Evolutionary conservation across 92 coral and sea anemone genomes (phyloP).

Genomic region (Epizoanthus scotinus): DNA sequence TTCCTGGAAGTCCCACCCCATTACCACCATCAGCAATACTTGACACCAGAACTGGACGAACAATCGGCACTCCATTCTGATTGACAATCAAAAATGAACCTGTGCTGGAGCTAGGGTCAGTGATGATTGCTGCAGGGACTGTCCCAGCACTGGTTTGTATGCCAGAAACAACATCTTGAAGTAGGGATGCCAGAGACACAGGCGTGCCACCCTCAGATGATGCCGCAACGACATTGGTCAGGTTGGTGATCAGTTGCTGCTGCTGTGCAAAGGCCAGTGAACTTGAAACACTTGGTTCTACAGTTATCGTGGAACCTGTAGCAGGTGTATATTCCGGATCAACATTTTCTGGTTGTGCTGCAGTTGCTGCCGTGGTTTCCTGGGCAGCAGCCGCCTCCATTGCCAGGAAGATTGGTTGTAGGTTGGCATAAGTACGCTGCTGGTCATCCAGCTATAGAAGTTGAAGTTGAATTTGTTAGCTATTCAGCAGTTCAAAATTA

Average conservation of each 20-base stretch:
- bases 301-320: constrained; percentile 49
- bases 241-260: constrained; percentile 65
- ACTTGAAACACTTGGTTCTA: constrained; percentile 50
- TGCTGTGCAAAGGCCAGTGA: constrained; percentile 62
- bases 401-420: constrained; percentile 95
- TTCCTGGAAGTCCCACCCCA: constrained; percentile 63
- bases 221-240: constrained; percentile 63
- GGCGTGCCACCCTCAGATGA: constrained; percentile 74
- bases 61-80: constrained; percentile 97
- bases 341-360: constrained; percentile 41
- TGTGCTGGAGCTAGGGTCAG: constrained; percentile 91
- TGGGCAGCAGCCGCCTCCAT: constrained; percentile 81
- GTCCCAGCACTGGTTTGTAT: constrained; percentile 92
- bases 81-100: constrained; percentile 96
- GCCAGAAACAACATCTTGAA: constrained; percentile 99
- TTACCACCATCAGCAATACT: constrained; percentile 74
- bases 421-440: constrained; percentile 96
- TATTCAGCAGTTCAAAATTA: too few species aligned
- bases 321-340: constrained; percentile 53
- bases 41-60: constrained; percentile 90
- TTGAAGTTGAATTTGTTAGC: too few species aligned
- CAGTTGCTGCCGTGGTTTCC: constrained; percentile 41
- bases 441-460: constrained; percentile 64
- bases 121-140: constrained; percentile 92
- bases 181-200: constrained; percentile 89